These are phyloP conservation scores for Potorous gilbertii DNA, from an alignment of 2,797 vertebrate species.

Conservation along the genomic window DNA sequence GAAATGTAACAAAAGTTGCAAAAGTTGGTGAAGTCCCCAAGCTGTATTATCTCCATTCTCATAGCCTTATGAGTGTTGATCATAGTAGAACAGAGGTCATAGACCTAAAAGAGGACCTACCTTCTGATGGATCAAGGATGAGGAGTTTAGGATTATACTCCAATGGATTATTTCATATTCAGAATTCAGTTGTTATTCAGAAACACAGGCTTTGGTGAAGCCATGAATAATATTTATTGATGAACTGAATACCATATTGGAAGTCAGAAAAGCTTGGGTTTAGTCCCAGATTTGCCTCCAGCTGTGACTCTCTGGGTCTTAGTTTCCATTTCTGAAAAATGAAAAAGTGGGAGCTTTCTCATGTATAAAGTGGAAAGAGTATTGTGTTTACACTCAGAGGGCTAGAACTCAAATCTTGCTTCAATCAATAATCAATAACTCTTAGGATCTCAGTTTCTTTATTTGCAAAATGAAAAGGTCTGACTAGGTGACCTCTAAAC, in stretches of 20 bases:
- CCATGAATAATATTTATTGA: not conserved
- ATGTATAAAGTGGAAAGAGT: not conserved
- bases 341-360: not conserved
- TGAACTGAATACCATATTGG: not conserved
- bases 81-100: not conserved
- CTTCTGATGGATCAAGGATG: not conserved
- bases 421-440: not conserved
- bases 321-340: not conserved
- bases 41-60: not conserved
- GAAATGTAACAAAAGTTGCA: not conserved
- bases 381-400: not conserved
- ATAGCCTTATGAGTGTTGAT: not conserved
- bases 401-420: not conserved
- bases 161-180: not conserved
- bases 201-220: not conserved
- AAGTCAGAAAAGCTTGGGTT: not conserved
- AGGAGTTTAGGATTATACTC: not conserved
- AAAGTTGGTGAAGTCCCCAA: not conserved
- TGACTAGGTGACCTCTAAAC: not conserved
- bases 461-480: not conserved
- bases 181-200: not conserved
- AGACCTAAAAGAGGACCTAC: not conserved
- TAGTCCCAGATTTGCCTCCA: not conserved
- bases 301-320: not conserved
- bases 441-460: not conserved